Evolutionary conservation across 2,888 invertebrate genomes (phyloP).

Genomic region (Norana najaformis): DNA sequence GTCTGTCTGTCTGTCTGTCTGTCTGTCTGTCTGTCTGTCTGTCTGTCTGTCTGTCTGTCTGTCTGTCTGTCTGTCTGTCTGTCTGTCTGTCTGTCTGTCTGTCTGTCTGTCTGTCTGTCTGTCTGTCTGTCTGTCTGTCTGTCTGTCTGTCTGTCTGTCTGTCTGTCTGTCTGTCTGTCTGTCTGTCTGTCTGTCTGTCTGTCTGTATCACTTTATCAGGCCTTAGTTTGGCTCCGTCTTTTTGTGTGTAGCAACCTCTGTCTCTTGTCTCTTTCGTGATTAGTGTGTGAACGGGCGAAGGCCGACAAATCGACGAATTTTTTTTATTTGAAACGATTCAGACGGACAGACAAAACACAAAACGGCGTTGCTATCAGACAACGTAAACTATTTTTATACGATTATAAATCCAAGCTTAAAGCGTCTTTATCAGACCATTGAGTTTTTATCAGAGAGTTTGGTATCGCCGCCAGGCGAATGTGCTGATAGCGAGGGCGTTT

Average conservation of each 20-base stretch:
- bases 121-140: background rate
- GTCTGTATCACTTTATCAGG: background rate
- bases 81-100: background rate
- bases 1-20: too few species aligned
- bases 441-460: background rate
- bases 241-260: background rate
- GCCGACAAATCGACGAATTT: background rate
- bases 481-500: too few species aligned
- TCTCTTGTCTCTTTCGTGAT: background rate
- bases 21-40: too few species aligned
- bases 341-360: background rate
- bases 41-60: too few species aligned
- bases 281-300: background rate
- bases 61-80: too few species aligned
- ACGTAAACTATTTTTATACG: background rate
- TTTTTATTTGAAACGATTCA: background rate
- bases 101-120: background rate
- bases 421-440: slow-evolving; percentile 9
- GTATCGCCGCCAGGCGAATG: background rate
- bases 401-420: background rate
- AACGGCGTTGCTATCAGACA: background rate
- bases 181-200: background rate
- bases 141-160: background rate
- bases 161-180: background rate
- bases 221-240: background rate